Evolutionary conservation across 2,113 vertebrate genomes (phyloP).

Genomic region (Hyperopisus bebe): DNA sequence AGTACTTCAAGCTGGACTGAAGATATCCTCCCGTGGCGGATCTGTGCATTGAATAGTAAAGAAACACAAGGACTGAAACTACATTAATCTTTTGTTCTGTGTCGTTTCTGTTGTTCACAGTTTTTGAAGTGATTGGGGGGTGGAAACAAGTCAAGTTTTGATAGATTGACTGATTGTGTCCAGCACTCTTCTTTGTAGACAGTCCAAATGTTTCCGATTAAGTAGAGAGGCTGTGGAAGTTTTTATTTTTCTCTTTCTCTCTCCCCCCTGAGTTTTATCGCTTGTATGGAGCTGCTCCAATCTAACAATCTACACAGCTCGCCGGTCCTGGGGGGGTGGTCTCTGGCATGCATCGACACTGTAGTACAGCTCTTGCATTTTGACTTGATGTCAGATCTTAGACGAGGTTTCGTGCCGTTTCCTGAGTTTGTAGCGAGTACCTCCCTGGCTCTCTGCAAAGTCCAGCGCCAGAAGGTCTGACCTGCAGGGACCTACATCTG

Average conservation of each 20-base stretch:
- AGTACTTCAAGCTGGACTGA: background rate
- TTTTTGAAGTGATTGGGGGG: background rate
- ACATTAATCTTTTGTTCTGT: background rate
- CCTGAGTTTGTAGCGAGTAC: background rate
- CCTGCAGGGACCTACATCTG: background rate
- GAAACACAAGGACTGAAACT: background rate
- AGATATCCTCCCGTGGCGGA: no score
- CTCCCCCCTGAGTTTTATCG: background rate
- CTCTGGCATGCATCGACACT: background rate
- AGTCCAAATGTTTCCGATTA: conserved; percentile 12
- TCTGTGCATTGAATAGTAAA: background rate
- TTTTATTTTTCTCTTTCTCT: background rate
- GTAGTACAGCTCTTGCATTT: background rate
- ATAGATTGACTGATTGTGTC: background rate
- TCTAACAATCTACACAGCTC: background rate
- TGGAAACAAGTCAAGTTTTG: background rate
- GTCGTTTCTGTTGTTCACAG: background rate
- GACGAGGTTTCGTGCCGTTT: background rate
- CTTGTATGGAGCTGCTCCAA: background rate
- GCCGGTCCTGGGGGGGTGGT: background rate
- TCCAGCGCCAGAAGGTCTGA: background rate
- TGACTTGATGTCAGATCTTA: background rate
- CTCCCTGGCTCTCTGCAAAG: background rate
- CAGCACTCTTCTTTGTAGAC: background rate
- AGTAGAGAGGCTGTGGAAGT: background rate